Evolutionary conservation across 2,888 invertebrate genomes (phyloP).

Genomic region (Papilio protenor): DNA sequence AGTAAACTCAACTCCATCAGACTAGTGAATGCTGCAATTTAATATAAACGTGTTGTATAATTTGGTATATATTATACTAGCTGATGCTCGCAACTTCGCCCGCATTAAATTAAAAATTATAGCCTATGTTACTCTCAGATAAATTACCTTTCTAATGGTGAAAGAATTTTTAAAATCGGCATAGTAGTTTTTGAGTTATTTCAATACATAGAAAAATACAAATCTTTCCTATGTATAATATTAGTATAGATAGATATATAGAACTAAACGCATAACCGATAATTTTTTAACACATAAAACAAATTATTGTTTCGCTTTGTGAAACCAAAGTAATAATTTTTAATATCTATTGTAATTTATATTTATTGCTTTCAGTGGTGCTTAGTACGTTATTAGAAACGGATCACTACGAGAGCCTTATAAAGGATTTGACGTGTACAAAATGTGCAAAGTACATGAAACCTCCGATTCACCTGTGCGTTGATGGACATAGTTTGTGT

Average conservation of each 20-base stretch:
- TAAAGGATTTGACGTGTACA: constrained; percentile 78
- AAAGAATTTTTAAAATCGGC: too few species aligned
- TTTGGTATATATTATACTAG: neutral
- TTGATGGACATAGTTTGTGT: constrained; percentile 80
- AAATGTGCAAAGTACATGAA: constrained; percentile 79
- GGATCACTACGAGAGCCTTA: constrained; percentile 79
- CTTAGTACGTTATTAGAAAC: constrained; percentile 76
- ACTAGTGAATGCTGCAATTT: neutral
- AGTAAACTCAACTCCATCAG: neutral
- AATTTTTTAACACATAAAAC: neutral
- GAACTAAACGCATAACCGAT: neutral
- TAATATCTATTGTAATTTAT: neutral
- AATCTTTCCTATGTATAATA: too few species aligned
- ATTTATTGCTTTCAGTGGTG: constrained; percentile 64
- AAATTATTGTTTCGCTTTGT: neutral
- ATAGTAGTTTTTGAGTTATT: too few species aligned
- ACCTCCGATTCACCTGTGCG: constrained; percentile 79
- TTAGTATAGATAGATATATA: too few species aligned
- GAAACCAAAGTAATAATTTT: neutral
- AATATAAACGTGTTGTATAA: neutral
- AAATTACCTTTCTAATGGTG: too few species aligned
- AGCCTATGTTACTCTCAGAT: too few species aligned
- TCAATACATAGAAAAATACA: too few species aligned
- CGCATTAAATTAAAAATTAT: too few species aligned
- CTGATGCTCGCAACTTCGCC: too few species aligned